These are phyloP conservation scores for Tetranychus cinnabarinus DNA, from an alignment of 1,140 invertebrate species.

Conservation along the genomic window DNA sequence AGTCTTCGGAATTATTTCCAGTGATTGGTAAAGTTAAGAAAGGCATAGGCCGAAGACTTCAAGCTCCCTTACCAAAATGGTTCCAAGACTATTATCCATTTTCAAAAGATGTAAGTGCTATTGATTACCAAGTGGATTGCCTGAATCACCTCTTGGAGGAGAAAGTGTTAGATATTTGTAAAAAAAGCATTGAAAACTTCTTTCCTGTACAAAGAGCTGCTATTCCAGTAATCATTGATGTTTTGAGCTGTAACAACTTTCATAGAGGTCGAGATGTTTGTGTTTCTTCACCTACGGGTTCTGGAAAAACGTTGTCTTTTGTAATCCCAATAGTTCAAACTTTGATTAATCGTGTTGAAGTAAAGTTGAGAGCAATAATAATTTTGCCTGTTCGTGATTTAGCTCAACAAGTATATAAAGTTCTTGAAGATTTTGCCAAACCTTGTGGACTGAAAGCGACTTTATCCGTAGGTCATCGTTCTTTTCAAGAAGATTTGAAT, in stretches of 20 bases:
- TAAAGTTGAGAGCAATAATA: conserved; percentile 50
- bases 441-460: conserved; percentile 45
- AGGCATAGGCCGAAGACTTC: neutral
- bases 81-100: neutral
- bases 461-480: conserved; percentile 41
- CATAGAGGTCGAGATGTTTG: conserved; percentile 62
- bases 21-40: neutral
- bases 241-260: conserved; percentile 29
- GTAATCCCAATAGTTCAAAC: conserved; percentile 69
- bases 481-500: conserved; percentile 47
- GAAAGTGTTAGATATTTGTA: conserved; percentile 31
- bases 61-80: neutral
- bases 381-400: conserved; percentile 77
- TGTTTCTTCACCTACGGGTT: conserved; percentile 87
- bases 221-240: conserved; percentile 49
- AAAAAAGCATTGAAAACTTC: conserved; percentile 46
- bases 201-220: conserved; percentile 68
- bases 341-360: conserved; percentile 22
- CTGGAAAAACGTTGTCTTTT: conserved; percentile 88
- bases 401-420: conserved; percentile 46
- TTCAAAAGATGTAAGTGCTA: neutral
- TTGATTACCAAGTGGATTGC: neutral
- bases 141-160: conserved; percentile 27
- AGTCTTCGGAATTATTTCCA: neutral
- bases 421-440: conserved; percentile 44